Evolutionary conservation across 2,888 invertebrate species (phyloP).

Genomic region (Aphodius sticticus): DNA sequence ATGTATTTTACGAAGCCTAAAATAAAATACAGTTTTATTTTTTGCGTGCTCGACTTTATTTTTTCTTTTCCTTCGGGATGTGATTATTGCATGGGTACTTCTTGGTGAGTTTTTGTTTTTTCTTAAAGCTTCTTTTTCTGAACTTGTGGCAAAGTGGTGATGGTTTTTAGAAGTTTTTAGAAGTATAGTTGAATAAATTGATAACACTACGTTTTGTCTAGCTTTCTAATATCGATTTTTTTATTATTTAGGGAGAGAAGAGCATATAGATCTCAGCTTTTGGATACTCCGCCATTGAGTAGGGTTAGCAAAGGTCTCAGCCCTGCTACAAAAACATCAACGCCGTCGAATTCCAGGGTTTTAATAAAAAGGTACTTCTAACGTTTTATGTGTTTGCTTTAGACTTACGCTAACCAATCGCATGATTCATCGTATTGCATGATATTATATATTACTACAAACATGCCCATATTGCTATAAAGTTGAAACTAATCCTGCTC

Average conservation of each 20-base stretch:
- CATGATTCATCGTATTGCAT: neutral
- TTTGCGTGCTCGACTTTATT: neutral
- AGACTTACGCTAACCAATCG: neutral
- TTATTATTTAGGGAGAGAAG: slow-evolving; percentile 46
- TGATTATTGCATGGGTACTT: slow-evolving; percentile 8
- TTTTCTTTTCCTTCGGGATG: neutral
- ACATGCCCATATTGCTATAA: neutral
- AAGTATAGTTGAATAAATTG: too few species aligned
- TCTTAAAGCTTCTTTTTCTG: neutral
- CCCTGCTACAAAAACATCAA: slow-evolving; percentile 49
- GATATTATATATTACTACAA: neutral
- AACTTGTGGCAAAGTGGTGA: neutral
- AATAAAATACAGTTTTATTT: neutral
- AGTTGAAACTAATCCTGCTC: neutral
- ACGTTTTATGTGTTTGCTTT: neutral
- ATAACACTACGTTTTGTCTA: too few species aligned
- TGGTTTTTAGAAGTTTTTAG: neutral
- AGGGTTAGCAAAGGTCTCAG: slow-evolving; percentile 53
- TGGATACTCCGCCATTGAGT: slow-evolving; percentile 47
- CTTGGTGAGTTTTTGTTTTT: neutral
- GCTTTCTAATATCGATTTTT: slow-evolving; percentile 16
- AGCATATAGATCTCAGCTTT: slow-evolving; percentile 47
- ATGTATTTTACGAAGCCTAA: neutral
- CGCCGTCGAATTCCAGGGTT: slow-evolving; percentile 52
- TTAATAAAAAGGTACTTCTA: slow-evolving; percentile 55